phyloP scores from a whole-genome alignment of 2,797 vertebrate species.

The Melanotaenia pygmaea region DNA sequence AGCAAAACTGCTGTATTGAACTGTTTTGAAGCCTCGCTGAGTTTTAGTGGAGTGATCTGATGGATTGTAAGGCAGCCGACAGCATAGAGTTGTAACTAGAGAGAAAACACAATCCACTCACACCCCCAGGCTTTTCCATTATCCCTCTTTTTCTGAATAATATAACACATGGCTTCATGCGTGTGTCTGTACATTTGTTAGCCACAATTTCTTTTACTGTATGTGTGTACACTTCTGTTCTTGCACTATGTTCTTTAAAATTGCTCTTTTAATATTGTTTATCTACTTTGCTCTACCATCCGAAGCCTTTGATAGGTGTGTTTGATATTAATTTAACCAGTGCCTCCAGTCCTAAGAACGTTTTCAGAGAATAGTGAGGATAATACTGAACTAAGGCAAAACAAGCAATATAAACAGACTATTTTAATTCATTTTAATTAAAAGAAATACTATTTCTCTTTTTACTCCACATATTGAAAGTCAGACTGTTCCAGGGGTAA shows the following conservation, averaged over 20 bases:
- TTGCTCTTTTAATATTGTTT: conserved; percentile 52
- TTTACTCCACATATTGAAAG: conserved; percentile 24
- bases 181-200: conserved; percentile 27
- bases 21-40: conserved; percentile 55
- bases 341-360: conserved; percentile 48
- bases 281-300: conserved; percentile 60
- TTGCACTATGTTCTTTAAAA: conserved; percentile 31
- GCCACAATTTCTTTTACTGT: conserved; percentile 28
- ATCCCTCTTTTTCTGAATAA: conserved; percentile 76
- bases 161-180: conserved; percentile 64
- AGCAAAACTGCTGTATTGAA: conserved; percentile 46
- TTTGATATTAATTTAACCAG: conserved; percentile 68
- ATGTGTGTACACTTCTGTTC: conserved; percentile 23
- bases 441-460: conserved; percentile 19
- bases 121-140: conserved; percentile 73
- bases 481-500: background rate
- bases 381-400: conserved; percentile 16
- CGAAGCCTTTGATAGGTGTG: conserved; percentile 43
- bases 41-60: conserved; percentile 58
- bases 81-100: conserved; percentile 71
- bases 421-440: conserved; percentile 3
- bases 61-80: conserved; percentile 69
- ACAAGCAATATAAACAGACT: conserved; percentile 19
- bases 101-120: conserved; percentile 73
- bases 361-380: conserved; percentile 31